Evolutionary conservation across 2,888 invertebrate species (phyloP), one percentile per base, ranked within the genome.

Genomic region (Hypomecis punctinalis): DNA sequence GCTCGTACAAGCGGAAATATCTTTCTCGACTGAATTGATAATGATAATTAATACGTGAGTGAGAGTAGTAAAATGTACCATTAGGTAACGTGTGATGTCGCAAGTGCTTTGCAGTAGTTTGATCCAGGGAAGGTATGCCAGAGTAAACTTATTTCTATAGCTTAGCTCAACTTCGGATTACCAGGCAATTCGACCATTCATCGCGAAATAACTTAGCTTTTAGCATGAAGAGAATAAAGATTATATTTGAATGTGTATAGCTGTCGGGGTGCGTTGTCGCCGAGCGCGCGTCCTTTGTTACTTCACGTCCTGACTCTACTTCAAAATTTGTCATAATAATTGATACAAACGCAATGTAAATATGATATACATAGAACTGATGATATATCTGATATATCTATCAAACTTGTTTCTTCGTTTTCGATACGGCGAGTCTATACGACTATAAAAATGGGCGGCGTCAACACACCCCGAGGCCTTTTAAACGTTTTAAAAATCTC

Each of bases 121-220:
- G 85, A 85, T 81, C 81, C 79, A 83, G 81, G 84, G 79, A 79
- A 76, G 82, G 80, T 80, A 87, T 81, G 90, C 89, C 90, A 90
- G 90, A 89, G 84, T 85, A 86, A 85, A 83, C 82, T 88, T 85
- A 86, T 85, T 86, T 86, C 83, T 88, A 89, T 87, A 90, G 85
- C 83, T 86, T 90, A 91, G 86, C 84, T 61, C 67, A 61, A 62
- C 61, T 85, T 89, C 89, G 91, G 89, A 92, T 92, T 90, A 91
- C 92, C 86, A 90, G 90, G 89, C 88, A 90, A 91, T 91, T 90
- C 89, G 90, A 89, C 78, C 92, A 92, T 93, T 93, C 93, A 92
- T 92, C 92, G 92, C 93, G 93, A 92, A 93, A 93, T 93, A 93
- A 77, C 78, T 86, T 89, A 89, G 90, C 76, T 72, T 72, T 84